phyloP scores from a whole-genome alignment of 2,888 invertebrate species.

The Diplazon laetatorius region DNA sequence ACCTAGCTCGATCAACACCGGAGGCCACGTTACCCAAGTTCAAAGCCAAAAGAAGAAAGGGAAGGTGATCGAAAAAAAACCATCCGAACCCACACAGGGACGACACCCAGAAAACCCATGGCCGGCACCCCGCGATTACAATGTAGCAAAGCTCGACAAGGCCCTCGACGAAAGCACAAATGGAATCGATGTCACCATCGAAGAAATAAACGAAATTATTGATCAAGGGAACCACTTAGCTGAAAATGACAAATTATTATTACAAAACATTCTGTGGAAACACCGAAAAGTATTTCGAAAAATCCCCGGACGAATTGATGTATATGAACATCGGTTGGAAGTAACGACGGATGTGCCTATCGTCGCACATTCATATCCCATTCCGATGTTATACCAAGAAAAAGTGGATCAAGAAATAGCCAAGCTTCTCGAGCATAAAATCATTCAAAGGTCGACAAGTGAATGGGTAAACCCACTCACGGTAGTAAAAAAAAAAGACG shows the following conservation, averaged over 20 bases:
- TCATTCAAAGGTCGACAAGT: constrained; percentile 68
- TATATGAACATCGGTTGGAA: constrained; percentile 65
- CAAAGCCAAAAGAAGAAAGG: background rate
- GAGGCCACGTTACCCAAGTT: background rate
- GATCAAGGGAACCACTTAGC: background rate
- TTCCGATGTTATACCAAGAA: constrained; percentile 67
- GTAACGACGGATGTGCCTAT: constrained; percentile 66
- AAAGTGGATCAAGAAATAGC: constrained; percentile 66
- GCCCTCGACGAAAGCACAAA: background rate
- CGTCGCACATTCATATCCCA: constrained; percentile 67
- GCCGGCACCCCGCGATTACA: no score
- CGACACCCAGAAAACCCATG: background rate
- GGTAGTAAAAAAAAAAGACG: background rate
- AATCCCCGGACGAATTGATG: background rate
- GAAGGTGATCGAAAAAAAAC: background rate
- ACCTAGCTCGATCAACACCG: background rate
- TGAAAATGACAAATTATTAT: background rate
- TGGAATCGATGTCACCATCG: background rate
- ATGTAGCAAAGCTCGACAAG: no score
- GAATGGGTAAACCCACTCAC: constrained; percentile 42
- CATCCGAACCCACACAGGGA: background rate
- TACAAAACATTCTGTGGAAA: constrained; percentile 3
- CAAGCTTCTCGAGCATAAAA: constrained; percentile 66
- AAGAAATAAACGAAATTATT: background rate
- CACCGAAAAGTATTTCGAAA: constrained; percentile 12